Evolutionary conservation across 1,140 invertebrate genomes (phyloP), one percentile per base, ranked within the genome.

Genomic region (Procambarus clarkii): DNA sequence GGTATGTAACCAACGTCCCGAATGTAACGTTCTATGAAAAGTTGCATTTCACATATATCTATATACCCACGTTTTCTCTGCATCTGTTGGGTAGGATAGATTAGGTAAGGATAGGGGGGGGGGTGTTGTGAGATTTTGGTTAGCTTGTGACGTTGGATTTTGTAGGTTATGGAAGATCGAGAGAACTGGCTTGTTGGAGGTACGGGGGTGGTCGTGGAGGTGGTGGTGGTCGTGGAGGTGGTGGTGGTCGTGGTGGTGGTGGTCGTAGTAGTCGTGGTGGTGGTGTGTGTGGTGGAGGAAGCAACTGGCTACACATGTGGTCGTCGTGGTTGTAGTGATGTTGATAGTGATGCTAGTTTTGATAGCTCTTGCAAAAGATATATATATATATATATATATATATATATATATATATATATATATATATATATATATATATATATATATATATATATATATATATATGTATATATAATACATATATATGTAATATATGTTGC

Each of bases 381-480:
- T 21, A 8, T 8, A 64, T 8, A 64, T 15, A 5, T 21, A 64
- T 8, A 5, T 64, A 3, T 21, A 8, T 21, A 8, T 13, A 64
- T 21, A 18, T 64, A 64, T 21, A 18, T 13, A 64, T 21, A 18
- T 21, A 15, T 21, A 64, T 2, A 8, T 21, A 8, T 15, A 8
- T 15, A 64, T 15, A 8, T 64, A 3, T 64, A 18, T 11, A 83
- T 58, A 60, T 83, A 13, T 83, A 83, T 60, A 60, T 64, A 18
- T 60, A 21, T 58, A 60, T 50, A 60, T 24, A 60, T 83, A n/a
- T 83, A 18, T 83, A 60, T 83, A 21, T 54, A 60, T 50, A 21
- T 34, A 13, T 83, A 60, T 83, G 50, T 83, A 60, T 58, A 60
- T 50, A 21, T 58, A n/a, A n/a, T 24, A 60, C 7, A 21, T 83